Base-by-base conservation (phyloP, 2,797 vertebrate species). In the Loris lydekkerianus region DNA sequence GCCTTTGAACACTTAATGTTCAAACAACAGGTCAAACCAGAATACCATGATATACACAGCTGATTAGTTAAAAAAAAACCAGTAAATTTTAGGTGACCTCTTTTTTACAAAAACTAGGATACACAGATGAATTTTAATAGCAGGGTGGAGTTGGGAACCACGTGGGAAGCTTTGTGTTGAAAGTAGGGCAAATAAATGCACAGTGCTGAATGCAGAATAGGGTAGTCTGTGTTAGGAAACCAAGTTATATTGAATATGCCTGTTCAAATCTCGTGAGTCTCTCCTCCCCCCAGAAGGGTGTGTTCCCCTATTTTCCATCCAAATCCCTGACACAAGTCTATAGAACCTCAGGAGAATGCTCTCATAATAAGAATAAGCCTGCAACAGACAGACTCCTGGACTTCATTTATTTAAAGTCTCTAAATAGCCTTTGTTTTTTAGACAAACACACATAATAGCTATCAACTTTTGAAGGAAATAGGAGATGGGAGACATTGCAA, bases 381-480 rank as follows among this genome's bases (percentile, higher is more conserved):
- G 20, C 37, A 34, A 61, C 25, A 13, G 11, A 31, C 8, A 77
- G 61, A 4, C 46, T 49, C 80, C 37, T 31, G 3, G 29, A 40
- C 18, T 37, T 78, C 81, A 77, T 86, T 72, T 83, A 70, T 89
- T 70, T 86, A 60, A 86, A 91, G 91, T 80, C 34, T 82, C 83
- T 37, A 84, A 25, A 27, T 69, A 15, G 56, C 37, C 37, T 60
- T 84, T 86, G 53, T 82, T 94, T 95, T 91, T 70, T 40, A 94
- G 56, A 88, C 56, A 72, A 88, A 93, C 88, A 43, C 65, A 75
- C 20, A n/a, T 53, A 92, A 49, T 14, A 49, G 67, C 58, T 34
- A 78, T 88, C 77, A 92, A 77, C 77, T 75, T 93, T 70, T 60
- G 76, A 70, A 89, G 88, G 65, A 95, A 97, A 92, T 20, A 23